Conservation (phyloP, 1,140 invertebrate species). For the Harlomillsia oculata region DNA sequence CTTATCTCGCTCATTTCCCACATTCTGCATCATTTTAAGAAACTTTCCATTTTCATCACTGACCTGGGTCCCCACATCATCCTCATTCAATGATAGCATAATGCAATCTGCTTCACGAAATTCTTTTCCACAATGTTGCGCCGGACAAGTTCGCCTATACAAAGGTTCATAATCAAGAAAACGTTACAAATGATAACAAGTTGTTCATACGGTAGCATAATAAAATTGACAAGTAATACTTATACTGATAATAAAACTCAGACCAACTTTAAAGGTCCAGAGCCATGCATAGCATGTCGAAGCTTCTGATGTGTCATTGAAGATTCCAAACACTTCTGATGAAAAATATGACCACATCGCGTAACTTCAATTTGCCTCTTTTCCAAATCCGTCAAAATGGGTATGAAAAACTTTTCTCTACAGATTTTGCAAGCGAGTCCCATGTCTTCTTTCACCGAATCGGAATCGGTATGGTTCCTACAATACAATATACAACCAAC, state of each 20-base stretch:
- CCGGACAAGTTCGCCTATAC: constrained; percentile 14
- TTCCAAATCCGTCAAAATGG: not conserved
- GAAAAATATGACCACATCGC: constrained; percentile 20
- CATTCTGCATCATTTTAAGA: constrained; percentile 1
- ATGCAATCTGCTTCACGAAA: not conserved
- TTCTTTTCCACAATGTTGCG: not conserved
- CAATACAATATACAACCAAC: too few relatives aligned
- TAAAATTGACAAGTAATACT: not conserved
- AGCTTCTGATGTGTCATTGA: constrained; percentile 18
- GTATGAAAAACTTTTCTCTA: constrained; percentile 7
- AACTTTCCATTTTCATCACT: constrained; percentile 1
- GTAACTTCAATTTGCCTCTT: not conserved
- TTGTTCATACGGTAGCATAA: not conserved
- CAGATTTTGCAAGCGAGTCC: constrained; percentile 16
- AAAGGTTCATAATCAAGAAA: not conserved
- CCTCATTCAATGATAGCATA: not conserved
- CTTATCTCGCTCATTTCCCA: constrained; percentile 6
- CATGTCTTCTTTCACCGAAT: too few relatives aligned
- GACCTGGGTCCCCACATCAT: not conserved
- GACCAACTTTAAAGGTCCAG: constrained; percentile 15
- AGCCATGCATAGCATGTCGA: constrained; percentile 8
- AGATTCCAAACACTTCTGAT: constrained; percentile 18
- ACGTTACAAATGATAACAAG: not conserved
- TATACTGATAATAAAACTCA: not conserved
- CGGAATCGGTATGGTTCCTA: too few relatives aligned